A percentile compares a stretch with the other conserved stretches of the same genome.
Evolutionary conservation across 2,797 vertebrate genomes (phyloP).

Genomic region (Potorous gilbertii): DNA sequence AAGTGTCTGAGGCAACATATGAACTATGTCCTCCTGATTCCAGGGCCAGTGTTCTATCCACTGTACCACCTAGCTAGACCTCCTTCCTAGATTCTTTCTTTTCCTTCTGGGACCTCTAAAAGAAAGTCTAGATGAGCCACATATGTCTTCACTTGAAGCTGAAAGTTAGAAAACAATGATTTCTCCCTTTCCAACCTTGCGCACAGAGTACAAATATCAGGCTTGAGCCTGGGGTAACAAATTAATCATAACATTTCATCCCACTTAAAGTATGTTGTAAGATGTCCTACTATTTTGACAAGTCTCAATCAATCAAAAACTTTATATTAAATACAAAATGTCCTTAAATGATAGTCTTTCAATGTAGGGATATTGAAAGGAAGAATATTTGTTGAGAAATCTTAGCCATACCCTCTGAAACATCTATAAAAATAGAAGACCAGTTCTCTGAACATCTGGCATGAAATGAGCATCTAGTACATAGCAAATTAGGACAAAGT

Average conservation of each 20-base stretch:
- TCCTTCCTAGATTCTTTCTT: background rate
- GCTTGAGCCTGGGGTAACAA: background rate
- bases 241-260: background rate
- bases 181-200: background rate
- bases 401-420: background rate
- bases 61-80: too few species aligned
- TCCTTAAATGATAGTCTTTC: background rate
- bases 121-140: background rate
- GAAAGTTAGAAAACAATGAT: background rate
- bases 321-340: background rate
- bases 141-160: background rate
- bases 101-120: background rate
- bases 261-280: background rate
- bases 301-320: background rate
- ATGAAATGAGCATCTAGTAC: background rate
- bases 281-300: background rate
- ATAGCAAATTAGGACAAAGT: background rate
- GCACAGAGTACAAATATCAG: background rate
- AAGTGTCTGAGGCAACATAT: too few species aligned
- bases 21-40: too few species aligned
- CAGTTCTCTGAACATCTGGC: background rate
- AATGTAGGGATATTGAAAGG: background rate
- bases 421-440: background rate
- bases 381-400: background rate
- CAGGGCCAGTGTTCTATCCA: too few species aligned